Evolutionary conservation across 2,888 invertebrate genomes (phyloP), one percentile per base, ranked within the genome.

Genomic region (Coleophora flavipennella): DNA sequence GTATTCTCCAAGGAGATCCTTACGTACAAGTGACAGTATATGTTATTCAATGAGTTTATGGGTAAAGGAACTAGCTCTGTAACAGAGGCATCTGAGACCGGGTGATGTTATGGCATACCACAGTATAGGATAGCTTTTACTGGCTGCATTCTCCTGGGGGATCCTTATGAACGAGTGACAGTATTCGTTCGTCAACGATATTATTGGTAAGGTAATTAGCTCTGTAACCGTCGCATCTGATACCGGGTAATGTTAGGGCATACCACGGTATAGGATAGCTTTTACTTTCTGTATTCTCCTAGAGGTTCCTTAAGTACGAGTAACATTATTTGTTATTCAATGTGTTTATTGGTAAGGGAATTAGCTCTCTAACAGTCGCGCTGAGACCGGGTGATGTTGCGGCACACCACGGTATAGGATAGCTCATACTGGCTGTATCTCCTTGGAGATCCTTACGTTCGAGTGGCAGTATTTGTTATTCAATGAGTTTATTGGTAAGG

Each of bases 41-140:
- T 48, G 1, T 45, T 77, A 2, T 69, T 73, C 28, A 56, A 45
- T n/a, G 76, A 74, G 6, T 53, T 46, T 28, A 56, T 74, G 25
- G 70, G 78, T 79, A 50, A 56, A 63, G 2, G 7, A 29, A 29
- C 1, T 4, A 8, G 7, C 8, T 29, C 10, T 4, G 10, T 12
- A 58, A 73, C 46, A 61, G 62, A 2, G 67, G 51, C 1, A 73
- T 77, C 11, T 54, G 79, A 33, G 79, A 78, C 36, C 50, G 74
- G 0, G 57, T 78, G 25, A 45, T 79, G 49, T 40, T 79, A 6
- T 73, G 0, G 72, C 79, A 0, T 77, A 70, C 33, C 44, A 50
- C 0, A 57, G 69, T 0, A 28, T 68, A 0, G 54, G 62, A 0
- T 71, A 70, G 31, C 49, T 74, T 1, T 2, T 67, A 0, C 52